Evolutionary conservation across 2,113 vertebrate species (phyloP).

Genomic region (Bostrychus sinensis): DNA sequence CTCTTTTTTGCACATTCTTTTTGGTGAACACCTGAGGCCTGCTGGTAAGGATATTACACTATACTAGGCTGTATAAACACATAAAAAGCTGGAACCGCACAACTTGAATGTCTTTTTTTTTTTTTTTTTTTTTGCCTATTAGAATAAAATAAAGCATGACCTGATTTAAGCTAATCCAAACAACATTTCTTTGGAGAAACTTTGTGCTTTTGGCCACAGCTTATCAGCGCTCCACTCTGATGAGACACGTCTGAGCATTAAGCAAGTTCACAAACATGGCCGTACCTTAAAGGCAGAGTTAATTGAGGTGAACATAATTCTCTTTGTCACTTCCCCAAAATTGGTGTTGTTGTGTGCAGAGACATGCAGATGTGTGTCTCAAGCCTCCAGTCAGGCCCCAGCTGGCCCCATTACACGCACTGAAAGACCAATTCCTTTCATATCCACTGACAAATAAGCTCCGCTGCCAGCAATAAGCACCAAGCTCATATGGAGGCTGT

Average conservation of each 20-base stretch:
- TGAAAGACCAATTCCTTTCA: conserved; percentile 8
- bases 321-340: conserved; percentile 4
- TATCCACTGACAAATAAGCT: conserved; percentile 23
- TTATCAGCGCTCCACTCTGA: conserved; percentile 1
- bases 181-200: background rate
- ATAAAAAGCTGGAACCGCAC: too few relatives aligned
- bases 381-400: conserved; percentile 7
- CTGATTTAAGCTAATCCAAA: too few relatives aligned
- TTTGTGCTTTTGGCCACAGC: background rate
- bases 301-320: conserved; percentile 7
- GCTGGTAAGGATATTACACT: too few relatives aligned
- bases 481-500: conserved; percentile 8
- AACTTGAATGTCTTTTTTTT: too few relatives aligned
- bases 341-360: background rate
- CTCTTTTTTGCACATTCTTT: too few relatives aligned
- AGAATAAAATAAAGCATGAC: too few relatives aligned
- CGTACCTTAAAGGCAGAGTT: background rate
- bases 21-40: too few relatives aligned
- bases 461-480: background rate
- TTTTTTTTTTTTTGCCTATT: too few relatives aligned
- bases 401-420: conserved; percentile 29
- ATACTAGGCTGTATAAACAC: too few relatives aligned
- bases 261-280: background rate
- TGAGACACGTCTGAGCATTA: background rate
- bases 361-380: background rate